Evolutionary conservation across 2,797 vertebrate species (phyloP).

Genomic region (Clarias pachynema): DNA sequence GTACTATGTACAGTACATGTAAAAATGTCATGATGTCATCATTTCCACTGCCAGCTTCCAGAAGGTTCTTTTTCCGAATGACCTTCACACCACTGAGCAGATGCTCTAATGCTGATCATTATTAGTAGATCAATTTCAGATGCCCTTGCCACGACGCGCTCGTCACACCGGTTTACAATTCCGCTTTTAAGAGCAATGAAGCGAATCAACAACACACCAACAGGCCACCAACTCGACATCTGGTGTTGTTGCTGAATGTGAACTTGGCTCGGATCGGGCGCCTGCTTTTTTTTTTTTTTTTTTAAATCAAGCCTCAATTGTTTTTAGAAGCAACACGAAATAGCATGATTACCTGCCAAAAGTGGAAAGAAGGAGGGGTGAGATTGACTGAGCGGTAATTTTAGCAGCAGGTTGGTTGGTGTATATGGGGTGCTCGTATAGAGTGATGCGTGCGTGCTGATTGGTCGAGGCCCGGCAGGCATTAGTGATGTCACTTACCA

Average conservation of each 20-base stretch:
- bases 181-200: constrained; percentile 3
- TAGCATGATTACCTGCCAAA: constrained; percentile 17
- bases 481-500: constrained; percentile 47
- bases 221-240: constrained; percentile 25
- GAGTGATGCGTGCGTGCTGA: constrained; percentile 16
- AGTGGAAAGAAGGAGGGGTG: constrained; percentile 31
- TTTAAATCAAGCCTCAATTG: not conserved
- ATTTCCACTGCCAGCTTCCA: not conserved
- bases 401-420: constrained; percentile 12
- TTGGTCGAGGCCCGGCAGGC: constrained; percentile 17
- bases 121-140: not conserved
- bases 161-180: not conserved
- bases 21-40: not conserved
- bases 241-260: constrained; percentile 21
- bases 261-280: not conserved
- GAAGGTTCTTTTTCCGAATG: no score
- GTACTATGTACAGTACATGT: not conserved
- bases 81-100: not conserved
- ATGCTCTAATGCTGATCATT: not conserved
- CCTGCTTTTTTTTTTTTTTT: constrained; percentile 5
- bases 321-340: not conserved
- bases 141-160: not conserved
- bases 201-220: constrained; percentile 1
- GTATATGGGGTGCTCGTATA: not conserved
- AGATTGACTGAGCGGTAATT: constrained; percentile 27